Percentiles rank a stretch among this genome's conserved stretches.
These are phyloP conservation scores for Dryocosmus kuriphilus DNA, from an alignment of 2,888 invertebrate species.

Conservation along the genomic window DNA sequence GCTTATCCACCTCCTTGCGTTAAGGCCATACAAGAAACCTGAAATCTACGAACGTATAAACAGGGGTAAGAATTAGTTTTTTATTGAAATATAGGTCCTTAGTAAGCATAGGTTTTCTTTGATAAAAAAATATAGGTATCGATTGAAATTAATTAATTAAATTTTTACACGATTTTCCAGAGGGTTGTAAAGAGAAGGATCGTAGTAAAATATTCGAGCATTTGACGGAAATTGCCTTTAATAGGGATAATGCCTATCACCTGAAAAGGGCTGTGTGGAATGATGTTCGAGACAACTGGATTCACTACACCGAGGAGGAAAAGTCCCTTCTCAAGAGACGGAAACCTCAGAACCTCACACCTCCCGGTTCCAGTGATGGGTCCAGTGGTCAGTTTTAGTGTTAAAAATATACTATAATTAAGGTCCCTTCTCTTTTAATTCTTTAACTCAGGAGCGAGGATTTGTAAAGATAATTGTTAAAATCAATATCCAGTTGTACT, in stretches of 20 bases:
- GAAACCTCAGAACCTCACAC: slow-evolving; percentile 94
- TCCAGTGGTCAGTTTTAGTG: slow-evolving; percentile 79
- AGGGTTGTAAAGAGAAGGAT: slow-evolving; percentile 92
- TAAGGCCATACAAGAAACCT: slow-evolving; percentile 95
- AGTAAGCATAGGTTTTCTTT: background rate
- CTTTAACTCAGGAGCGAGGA: background rate
- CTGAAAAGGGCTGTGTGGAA: slow-evolving; percentile 93
- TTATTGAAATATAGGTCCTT: background rate
- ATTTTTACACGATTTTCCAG: slow-evolving; percentile 79
- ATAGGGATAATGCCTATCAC: slow-evolving; percentile 94
- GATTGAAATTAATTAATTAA: background rate
- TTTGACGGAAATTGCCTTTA: slow-evolving; percentile 88
- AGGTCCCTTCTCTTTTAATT: background rate
- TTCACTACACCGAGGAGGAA: slow-evolving; percentile 94
- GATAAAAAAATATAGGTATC: background rate
- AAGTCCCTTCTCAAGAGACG: slow-evolving; percentile 92
- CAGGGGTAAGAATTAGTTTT: slow-evolving; percentile 51
- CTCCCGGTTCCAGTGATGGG: slow-evolving; percentile 91
- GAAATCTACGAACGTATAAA: slow-evolving; percentile 90
- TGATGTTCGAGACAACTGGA: slow-evolving; percentile 96
- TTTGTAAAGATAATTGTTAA: too few relatives aligned
- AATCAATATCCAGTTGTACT: too few relatives aligned
- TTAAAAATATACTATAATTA: slow-evolving; percentile 5
- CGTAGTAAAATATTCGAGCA: slow-evolving; percentile 87
- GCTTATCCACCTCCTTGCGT: slow-evolving; percentile 94